phyloP scores from a whole-genome alignment of 1,140 invertebrate genomes.

The Drosophila parabipectinata region DNA sequence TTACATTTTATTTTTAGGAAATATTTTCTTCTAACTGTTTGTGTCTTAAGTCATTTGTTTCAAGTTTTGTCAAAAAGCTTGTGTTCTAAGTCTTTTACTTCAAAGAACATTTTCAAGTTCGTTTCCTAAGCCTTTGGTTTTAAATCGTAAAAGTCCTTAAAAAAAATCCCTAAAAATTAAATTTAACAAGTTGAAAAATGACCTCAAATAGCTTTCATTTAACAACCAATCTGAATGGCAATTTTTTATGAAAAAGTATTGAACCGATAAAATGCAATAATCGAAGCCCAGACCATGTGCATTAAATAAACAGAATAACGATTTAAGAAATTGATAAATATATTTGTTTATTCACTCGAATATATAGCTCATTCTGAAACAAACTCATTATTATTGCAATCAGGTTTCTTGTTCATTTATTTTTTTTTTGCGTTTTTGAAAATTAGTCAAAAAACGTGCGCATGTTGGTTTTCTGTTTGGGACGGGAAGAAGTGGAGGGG shows the following conservation, averaged over 20 bases:
- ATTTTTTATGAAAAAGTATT: neutral
- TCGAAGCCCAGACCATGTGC: neutral
- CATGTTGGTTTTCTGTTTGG: slow-evolving; percentile 27
- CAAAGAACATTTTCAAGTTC: slow-evolving; percentile 1
- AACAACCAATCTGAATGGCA: neutral
- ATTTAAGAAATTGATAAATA: slow-evolving; percentile 2
- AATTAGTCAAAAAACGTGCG: slow-evolving; percentile 60
- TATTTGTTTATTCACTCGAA: slow-evolving; percentile 2
- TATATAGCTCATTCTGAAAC: slow-evolving; percentile 56
- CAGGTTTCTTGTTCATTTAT: slow-evolving; percentile 43
- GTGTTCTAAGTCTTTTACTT: neutral
- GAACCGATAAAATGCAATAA: neutral
- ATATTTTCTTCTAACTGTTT: no score
- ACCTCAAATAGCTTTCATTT: neutral
- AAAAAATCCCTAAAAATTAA: neutral
- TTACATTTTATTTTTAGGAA: neutral
- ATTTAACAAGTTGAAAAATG: neutral
- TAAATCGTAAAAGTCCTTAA: neutral
- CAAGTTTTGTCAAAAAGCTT: neutral
- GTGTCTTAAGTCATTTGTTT: no score
- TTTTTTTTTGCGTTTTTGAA: slow-evolving; percentile 32
- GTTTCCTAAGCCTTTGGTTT: neutral
- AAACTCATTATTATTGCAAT: slow-evolving; percentile 68
- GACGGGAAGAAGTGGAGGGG: neutral
- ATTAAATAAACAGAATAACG: slow-evolving; percentile 3